Evolutionary conservation across 2,888 invertebrate species (phyloP).

Genomic region (Neria commutata): DNA sequence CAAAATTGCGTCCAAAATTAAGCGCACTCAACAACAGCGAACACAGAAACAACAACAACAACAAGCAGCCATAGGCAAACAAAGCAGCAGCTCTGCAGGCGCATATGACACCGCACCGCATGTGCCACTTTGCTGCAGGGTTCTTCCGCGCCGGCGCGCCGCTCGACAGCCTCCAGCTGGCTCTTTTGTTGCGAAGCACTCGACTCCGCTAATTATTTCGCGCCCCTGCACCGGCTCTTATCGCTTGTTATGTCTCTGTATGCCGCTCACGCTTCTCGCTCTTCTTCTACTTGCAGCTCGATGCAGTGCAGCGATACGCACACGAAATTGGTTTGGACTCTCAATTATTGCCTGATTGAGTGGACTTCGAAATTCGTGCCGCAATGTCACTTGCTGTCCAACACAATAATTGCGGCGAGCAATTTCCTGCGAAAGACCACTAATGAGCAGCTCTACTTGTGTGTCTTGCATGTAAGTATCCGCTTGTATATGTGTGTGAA

Average conservation of each 20-base stretch:
- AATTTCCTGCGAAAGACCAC: constrained; percentile 62
- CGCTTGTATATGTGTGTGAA: background rate
- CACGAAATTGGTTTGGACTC: constrained; percentile 73
- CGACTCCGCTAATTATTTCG: background rate
- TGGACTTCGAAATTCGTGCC: constrained; percentile 71
- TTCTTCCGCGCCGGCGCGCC: no score
- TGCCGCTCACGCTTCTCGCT: constrained; percentile 10
- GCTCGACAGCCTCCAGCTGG: no score
- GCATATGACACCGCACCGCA: no score
- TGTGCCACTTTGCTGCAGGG: no score
- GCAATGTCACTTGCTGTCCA: constrained; percentile 66
- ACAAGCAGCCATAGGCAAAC: no score
- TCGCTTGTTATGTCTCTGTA: background rate
- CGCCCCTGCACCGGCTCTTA: background rate
- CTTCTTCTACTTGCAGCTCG: constrained; percentile 39
- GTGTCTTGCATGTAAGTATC: constrained; percentile 64
- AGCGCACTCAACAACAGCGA: no score
- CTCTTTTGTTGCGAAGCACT: background rate
- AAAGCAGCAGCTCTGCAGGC: no score
- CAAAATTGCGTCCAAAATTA: no score
- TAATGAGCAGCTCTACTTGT: constrained; percentile 62
- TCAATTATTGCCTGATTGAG: constrained; percentile 78
- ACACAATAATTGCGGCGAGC: constrained; percentile 67
- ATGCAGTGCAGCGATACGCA: constrained; percentile 67
- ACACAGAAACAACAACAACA: no score